phyloP scores from a whole-genome alignment of 2,113 vertebrate species.

The Phyllostomus hastatus region DNA sequence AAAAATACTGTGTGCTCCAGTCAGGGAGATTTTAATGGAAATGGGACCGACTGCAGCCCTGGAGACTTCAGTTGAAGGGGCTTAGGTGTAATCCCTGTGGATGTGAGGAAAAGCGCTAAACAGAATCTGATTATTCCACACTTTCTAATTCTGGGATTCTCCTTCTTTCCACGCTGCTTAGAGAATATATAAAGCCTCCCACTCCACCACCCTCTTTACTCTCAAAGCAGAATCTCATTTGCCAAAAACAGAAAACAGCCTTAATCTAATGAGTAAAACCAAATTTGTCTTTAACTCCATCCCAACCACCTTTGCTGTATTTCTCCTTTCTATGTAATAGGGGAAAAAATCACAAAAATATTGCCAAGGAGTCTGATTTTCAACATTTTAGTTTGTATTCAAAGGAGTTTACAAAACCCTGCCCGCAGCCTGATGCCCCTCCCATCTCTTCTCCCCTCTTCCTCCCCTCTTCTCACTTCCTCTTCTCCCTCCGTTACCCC shows the following conservation, averaged over 20 bases:
- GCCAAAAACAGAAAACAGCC: background rate
- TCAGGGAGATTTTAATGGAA: conserved; percentile 54
- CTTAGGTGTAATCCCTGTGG: conserved; percentile 51
- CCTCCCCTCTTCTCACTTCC: fast-evolving
- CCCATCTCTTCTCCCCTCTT: fast-evolving
- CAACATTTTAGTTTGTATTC: background rate
- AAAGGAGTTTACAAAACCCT: fast-evolving
- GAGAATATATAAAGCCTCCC: conserved; percentile 23
- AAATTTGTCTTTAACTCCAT: background rate
- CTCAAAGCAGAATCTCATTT: conserved; percentile 3
- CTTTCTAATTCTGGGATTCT: conserved; percentile 68
- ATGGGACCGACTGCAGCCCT: conserved; percentile 41
- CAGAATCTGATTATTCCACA: conserved; percentile 76
- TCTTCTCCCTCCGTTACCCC: background rate
- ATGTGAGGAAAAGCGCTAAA: conserved; percentile 63
- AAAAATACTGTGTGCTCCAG: background rate
- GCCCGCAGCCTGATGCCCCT: fast-evolving
- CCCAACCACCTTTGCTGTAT: background rate
- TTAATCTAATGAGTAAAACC: background rate
- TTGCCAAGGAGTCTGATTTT: background rate
- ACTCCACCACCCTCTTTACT: background rate
- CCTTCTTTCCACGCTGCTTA: conserved; percentile 59
- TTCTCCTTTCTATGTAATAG: background rate
- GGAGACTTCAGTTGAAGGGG: conserved; percentile 39
- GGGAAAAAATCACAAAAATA: background rate